Evolutionary conservation across 35 echinoderm and acorn worm species (phyloP).

Genomic region (Diadema setosum): DNA sequence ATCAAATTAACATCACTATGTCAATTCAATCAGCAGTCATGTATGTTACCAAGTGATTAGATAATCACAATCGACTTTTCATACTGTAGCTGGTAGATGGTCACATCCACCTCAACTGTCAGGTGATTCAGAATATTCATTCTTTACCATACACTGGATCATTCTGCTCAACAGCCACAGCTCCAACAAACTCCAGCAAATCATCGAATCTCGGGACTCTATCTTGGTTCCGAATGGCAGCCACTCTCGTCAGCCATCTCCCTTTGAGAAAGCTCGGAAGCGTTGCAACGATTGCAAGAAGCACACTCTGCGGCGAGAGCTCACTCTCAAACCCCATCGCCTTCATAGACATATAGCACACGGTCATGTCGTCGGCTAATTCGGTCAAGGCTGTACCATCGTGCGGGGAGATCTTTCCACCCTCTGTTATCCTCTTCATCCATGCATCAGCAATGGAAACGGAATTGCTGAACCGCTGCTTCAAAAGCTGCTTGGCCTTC

Average conservation of each 20-base stretch:
- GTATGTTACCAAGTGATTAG: too few relatives aligned
- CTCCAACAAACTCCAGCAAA: not conserved
- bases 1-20: too few relatives aligned
- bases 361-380: conserved; percentile 41
- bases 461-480: conserved; percentile 31
- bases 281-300: not conserved
- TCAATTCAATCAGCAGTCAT: too few relatives aligned
- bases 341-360: conserved; percentile 15
- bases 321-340: conserved; percentile 20
- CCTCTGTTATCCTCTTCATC: not conserved
- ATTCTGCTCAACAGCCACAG: not conserved
- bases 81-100: too few relatives aligned
- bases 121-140: too few relatives aligned
- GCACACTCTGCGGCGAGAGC: not conserved
- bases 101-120: too few relatives aligned
- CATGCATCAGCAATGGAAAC: conserved; percentile 36
- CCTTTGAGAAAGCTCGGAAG: not conserved
- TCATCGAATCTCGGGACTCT: not conserved
- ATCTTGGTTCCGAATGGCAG: not conserved
- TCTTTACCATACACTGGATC: conserved; percentile 28
- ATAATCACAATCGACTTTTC: too few relatives aligned
- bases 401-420: not conserved
- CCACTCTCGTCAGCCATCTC: not conserved
- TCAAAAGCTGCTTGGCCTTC: not conserved
- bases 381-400: not conserved